Base-by-base conservation (phyloP, 2,113 vertebrate species). In the Sarotherodon lohbergeri region DNA sequence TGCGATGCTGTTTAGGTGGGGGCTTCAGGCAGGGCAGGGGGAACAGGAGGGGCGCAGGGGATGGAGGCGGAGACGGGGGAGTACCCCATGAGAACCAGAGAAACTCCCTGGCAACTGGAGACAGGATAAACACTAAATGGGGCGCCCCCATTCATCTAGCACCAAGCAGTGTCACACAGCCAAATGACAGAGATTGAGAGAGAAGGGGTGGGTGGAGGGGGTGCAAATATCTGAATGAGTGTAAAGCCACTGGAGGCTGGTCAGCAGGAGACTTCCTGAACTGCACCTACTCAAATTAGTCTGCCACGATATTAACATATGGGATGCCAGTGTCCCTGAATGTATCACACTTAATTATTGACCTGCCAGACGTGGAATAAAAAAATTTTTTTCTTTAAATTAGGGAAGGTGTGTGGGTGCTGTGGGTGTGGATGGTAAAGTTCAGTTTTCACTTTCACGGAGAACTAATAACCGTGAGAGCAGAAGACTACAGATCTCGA, bases 51-150 rank as follows among this genome's bases (percentile, higher is more conserved):
- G 84, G 56, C 19, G 22, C 19, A 32, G 34, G 57, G 39, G 79
- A 17, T 89, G 83, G 87, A 59, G 79, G 83, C 36, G 2, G 80
- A 89, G 59, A 81, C 36, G 19, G 82, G 85, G 89, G 90, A 90
- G 87, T 86, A 90, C 92, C 91, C 83, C 92, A 86, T 90, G 94
- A 94, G 93, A 92, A 93, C 90, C 86, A 92, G 90, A 91, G 92
- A 92, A 92, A 91, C 92, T 94, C 94, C 95, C 88, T 95, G 95
- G 94, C 93, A 95, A 95, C 95, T 50, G 16, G 78, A 89, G 91
- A 90, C 89, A 84, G 93, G 87, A 93, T 90, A 88, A 85, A 87
- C 92, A 84, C 90, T 91, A 92, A 95, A 94, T 87, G 92, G 90
- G 89, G 87, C 86, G 6, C 87, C 94, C 81, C 92, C 88, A 90